Base-by-base conservation (phyloP, 2,113 vertebrate genomes). In the Phalacrocorax aristotelis region DNA sequence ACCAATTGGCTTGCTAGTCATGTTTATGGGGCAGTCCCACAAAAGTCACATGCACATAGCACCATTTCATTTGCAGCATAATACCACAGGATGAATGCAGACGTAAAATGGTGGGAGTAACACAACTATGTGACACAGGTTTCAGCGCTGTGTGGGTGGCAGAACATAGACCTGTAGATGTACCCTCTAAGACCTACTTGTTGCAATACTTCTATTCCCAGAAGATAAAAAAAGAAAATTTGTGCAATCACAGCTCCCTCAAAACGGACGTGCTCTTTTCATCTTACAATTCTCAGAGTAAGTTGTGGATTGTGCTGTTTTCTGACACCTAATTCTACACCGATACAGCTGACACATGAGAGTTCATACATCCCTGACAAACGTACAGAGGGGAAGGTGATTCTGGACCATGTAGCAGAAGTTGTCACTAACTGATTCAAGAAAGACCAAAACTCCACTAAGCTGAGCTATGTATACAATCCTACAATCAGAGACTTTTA, bases 91-190 rank as follows among this genome's bases (percentile, higher is more conserved):
- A 36, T 30, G 12, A 54, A 26, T 6, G 34, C 46, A 61, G 62
- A 29, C 2, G 2, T 42, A 36, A 69, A 69, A 34, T 1, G 17
- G 26, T 9, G 8, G 26, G 10, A 36, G 6, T 25, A 74, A 61
- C 44, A 15, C 38, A 87, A 6, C 49, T 10, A 21, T 1, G 6
- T 69, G 49, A 61, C 19, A 15, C 1, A 3, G 18, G 23, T 23
- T 30, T 36, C n/a, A 11, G 27, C 7, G 58, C 46, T 0, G 1
- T 2, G 15, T 8, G 20, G 19, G 36, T 17, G 30, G 10, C 20
- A 38, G 76, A 77, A 58, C 48, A 54, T 9, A 62, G 52, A 80
- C 46, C 57, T 0, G 0, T 2, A 36, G 13, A 70, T 30, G 38
- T 46, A 49, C 29, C 22, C 49, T 42, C 36, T 29, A 29, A 86